These are phyloP conservation scores for Parambassis ranga DNA, from an alignment of 2,797 vertebrate genomes.

Conservation along the genomic window DNA sequence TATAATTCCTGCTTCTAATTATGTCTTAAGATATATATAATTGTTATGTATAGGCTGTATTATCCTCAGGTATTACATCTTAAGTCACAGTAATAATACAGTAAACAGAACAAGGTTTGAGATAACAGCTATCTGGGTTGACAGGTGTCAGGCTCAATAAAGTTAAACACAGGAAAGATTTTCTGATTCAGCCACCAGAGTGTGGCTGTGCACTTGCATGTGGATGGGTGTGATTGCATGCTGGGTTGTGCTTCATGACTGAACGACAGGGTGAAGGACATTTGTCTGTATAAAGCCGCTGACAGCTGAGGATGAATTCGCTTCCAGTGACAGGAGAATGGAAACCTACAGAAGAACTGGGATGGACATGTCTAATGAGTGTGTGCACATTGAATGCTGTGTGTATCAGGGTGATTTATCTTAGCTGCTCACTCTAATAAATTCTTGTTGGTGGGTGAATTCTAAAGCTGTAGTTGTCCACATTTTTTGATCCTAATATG, in stretches of 20 bases:
- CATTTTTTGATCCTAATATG: slow-evolving; percentile 21
- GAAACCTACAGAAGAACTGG: slow-evolving; percentile 1
- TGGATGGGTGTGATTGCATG: background rate
- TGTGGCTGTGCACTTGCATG: background rate
- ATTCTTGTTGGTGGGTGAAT: slow-evolving; percentile 1
- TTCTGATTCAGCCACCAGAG: background rate
- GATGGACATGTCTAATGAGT: slow-evolving; percentile 5
- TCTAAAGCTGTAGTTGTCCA: background rate
- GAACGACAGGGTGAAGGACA: slow-evolving; percentile 1
- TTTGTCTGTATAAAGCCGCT: slow-evolving; percentile 8
- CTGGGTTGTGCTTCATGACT: background rate
- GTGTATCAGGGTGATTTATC: background rate
- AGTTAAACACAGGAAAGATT: background rate
- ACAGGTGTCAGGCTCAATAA: background rate
- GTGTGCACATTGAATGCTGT: background rate
- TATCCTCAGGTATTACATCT: too few relatives aligned
- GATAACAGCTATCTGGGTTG: background rate
- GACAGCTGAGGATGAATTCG: slow-evolving; percentile 18
- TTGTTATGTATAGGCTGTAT: too few relatives aligned
- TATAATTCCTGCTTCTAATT: too few relatives aligned
- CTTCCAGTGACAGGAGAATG: background rate
- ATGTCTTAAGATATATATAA: too few relatives aligned
- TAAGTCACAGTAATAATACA: too few relatives aligned
- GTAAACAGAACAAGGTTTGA: background rate
- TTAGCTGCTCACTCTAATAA: background rate